Evolutionary conservation across 2,797 vertebrate species (phyloP).

Genomic region (Pseudopleuronectes americanus): DNA sequence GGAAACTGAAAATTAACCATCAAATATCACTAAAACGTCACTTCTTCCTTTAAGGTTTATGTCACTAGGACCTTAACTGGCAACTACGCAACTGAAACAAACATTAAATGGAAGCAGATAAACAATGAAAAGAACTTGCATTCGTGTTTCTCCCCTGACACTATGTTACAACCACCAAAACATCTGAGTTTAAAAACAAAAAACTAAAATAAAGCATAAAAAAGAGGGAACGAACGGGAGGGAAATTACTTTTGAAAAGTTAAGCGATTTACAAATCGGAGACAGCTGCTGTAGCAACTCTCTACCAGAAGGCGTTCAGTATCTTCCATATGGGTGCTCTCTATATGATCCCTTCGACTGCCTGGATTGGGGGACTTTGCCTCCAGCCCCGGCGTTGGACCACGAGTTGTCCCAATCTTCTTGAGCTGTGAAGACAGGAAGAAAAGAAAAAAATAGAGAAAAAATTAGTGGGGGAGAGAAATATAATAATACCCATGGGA

Average conservation of each 20-base stretch:
- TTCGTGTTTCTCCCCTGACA: slow-evolving; percentile 50
- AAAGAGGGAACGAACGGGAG: slow-evolving; percentile 60
- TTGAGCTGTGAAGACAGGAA: slow-evolving; percentile 82
- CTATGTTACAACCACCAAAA: slow-evolving; percentile 70
- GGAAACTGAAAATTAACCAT: slow-evolving; percentile 66
- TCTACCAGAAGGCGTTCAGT: slow-evolving; percentile 81
- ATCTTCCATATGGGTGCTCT: slow-evolving; percentile 84
- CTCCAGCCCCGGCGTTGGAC: slow-evolving; percentile 83
- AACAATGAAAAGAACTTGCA: slow-evolving; percentile 52
- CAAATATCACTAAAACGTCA: slow-evolving; percentile 68
- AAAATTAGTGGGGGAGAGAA: background rate
- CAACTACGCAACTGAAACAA: slow-evolving; percentile 69
- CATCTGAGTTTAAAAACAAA: slow-evolving; percentile 54
- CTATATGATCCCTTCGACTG: slow-evolving; percentile 91
- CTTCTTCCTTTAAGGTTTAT: slow-evolving; percentile 56
- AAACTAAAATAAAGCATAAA: slow-evolving; percentile 45
- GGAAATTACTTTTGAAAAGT: slow-evolving; percentile 86
- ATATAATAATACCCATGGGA: background rate
- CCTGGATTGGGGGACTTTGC: slow-evolving; percentile 88
- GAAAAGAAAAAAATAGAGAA: background rate
- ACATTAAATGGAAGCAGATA: slow-evolving; percentile 67
- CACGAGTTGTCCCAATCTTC: slow-evolving; percentile 94
- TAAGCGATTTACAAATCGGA: slow-evolving; percentile 82
- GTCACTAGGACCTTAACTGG: slow-evolving; percentile 59
- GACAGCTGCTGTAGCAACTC: slow-evolving; percentile 81